These are phyloP conservation scores for Solenopsis invicta DNA, from an alignment of 1,140 invertebrate species.

Conservation along the genomic window DNA sequence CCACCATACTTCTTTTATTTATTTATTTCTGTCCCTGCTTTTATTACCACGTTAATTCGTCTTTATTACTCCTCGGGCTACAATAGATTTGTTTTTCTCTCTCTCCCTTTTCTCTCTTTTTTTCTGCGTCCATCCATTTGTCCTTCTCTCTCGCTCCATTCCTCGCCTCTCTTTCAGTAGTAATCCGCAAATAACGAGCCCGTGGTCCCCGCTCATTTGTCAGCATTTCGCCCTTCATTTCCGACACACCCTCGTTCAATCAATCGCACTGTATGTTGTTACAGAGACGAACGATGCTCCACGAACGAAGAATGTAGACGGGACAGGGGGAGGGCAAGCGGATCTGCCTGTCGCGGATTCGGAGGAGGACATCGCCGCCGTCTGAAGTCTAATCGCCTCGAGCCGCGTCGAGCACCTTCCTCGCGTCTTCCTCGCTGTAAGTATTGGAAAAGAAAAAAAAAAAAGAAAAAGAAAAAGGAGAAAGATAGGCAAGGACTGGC, in stretches of 20 bases:
- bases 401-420: conserved; percentile 63
- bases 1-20: neutral
- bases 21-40: neutral
- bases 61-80: neutral
- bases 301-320: conserved; percentile 81
- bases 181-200: conserved; percentile 42
- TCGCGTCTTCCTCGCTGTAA: conserved; percentile 75
- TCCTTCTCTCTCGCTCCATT: neutral
- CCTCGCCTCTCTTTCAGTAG: neutral
- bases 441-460: conserved; percentile 53
- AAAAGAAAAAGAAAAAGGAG: neutral
- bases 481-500: neutral
- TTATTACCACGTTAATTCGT: neutral
- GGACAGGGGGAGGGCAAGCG: conserved; percentile 65
- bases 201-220: neutral
- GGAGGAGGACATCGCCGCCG: conserved; percentile 76
- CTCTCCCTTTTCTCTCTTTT: neutral
- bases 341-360: conserved; percentile 77
- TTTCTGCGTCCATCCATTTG: neutral
- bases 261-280: conserved; percentile 47
- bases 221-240: conserved; percentile 12
- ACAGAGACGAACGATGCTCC: conserved; percentile 76
- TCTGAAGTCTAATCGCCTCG: conserved; percentile 71
- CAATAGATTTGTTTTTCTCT: neutral
- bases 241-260: conserved; percentile 24